A percentile compares a stretch with the other conserved stretches of the same genome.
Evolutionary conservation across 1,140 invertebrate species (phyloP).

Genomic region (Formica exsecta): DNA sequence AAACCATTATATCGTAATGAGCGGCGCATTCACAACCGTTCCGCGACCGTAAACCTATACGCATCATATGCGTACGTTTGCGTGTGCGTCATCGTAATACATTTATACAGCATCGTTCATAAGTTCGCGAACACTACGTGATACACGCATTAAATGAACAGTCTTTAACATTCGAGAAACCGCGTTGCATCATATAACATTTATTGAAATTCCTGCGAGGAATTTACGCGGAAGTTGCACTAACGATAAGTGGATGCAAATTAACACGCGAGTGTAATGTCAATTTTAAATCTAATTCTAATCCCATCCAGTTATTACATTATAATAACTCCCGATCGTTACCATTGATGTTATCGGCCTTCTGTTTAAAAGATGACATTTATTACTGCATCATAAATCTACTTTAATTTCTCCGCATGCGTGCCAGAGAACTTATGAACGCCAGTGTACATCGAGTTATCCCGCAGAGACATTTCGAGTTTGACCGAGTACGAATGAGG

Average conservation of each 20-base stretch:
- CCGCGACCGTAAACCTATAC: conserved; percentile 33
- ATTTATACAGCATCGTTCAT: conserved; percentile 31
- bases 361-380: neutral
- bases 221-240: conserved; percentile 38
- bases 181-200: neutral
- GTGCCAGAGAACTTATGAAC: conserved; percentile 2
- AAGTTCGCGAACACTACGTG: conserved; percentile 10
- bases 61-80: neutral
- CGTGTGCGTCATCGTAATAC: conserved; percentile 30
- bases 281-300: conserved; percentile 51
- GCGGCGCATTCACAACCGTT: conserved; percentile 77
- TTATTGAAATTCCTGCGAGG: conserved; percentile 1
- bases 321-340: neutral
- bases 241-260: neutral
- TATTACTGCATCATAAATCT: conserved; percentile 7
- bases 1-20: conserved; percentile 84
- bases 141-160: conserved; percentile 31
- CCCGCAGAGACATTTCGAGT: conserved; percentile 39
- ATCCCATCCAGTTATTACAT: conserved; percentile 12
- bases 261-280: conserved; percentile 7
- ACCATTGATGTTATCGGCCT: conserved; percentile 13
- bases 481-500: conserved; percentile 22
- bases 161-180: neutral
- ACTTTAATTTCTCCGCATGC: conserved; percentile 19
- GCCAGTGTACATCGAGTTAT: conserved; percentile 30